phyloP scores from a whole-genome alignment of 2,888 invertebrate species.

The Epinotia demarniana region DNA sequence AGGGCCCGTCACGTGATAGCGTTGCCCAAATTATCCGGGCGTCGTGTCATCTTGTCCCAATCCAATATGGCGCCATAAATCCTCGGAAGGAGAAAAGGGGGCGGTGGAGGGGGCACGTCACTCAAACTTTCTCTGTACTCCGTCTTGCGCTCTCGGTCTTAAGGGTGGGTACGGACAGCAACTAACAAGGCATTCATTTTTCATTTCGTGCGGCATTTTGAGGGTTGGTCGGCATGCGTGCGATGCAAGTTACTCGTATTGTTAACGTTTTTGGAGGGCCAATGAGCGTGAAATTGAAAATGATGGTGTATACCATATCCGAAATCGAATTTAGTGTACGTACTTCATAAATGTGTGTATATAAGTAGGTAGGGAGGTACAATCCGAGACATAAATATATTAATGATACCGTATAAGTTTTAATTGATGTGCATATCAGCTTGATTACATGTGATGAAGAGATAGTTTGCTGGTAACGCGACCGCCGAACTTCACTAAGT shows the following conservation, averaged over 20 bases:
- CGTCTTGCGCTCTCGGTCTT: slow-evolving; percentile 78
- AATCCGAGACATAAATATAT: neutral
- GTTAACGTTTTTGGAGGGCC: slow-evolving; percentile 42
- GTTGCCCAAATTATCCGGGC: slow-evolving; percentile 85
- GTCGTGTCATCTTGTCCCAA: slow-evolving; percentile 85
- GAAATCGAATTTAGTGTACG: slow-evolving; percentile 19
- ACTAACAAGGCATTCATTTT: slow-evolving; percentile 60
- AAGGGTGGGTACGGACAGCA: slow-evolving; percentile 78
- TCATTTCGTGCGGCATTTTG: slow-evolving; percentile 53
- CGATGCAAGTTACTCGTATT: slow-evolving; percentile 53
- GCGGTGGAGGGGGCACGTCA: slow-evolving; percentile 80
- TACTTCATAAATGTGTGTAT: neutral
- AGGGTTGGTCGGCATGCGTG: slow-evolving; percentile 50
- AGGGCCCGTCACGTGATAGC: slow-evolving; percentile 80
- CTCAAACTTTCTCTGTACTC: slow-evolving; percentile 85
- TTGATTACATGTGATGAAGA: too few relatives aligned
- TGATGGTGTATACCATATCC: slow-evolving; percentile 22
- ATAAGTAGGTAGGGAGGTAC: neutral
- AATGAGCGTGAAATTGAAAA: slow-evolving; percentile 44
- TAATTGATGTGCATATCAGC: too few relatives aligned
- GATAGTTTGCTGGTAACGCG: too few relatives aligned
- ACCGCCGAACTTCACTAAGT: too few relatives aligned
- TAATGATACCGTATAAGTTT: too few relatives aligned
- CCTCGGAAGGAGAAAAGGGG: slow-evolving; percentile 72
- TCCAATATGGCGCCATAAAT: slow-evolving; percentile 85